Evolutionary conservation across 2,797 vertebrate species (phyloP), one percentile per base, ranked within the genome.

Genomic region (Valencia hispanica): DNA sequence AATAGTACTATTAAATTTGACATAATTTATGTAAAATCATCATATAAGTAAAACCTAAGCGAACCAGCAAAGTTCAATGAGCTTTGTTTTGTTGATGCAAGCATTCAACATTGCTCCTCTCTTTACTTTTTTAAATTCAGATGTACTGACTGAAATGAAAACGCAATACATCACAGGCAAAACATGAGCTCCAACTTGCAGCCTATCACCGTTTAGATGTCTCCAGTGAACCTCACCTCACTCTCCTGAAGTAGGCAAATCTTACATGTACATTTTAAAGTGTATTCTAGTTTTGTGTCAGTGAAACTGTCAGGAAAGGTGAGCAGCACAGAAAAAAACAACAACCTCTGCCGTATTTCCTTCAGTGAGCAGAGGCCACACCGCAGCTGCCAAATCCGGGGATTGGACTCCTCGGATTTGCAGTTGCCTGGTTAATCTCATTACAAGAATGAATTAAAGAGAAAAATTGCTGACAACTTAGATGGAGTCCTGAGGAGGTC

Each of bases 391-490:
- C 88, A 91, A 93, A 92, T 93, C 87, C 78, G 12, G 78, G 91
- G 90, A 92, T 93, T 93, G 90, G 91, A 78, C 87, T 91, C 89
- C 75, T 86, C 84, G 94, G 94, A 95, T 94, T 95, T 95, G 87
- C 90, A 80, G 92, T 91, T 92, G 90, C 90, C 90, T 84, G 85
- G 86, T 83, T 95, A 95, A 96, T 95, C 95, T 94, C 88, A 95
- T 95, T 96, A 95, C 85, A 93, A 91, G 91, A 94, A 94, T 94
- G 94, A 95, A 95, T 96, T 95, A 94, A 92, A 94, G 88, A 72
- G 93, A 94, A 95, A 94, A 96, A 95, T 93, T 95, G 95, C 95
- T 96, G 95, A 96, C 93, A 90, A 94, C 85, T 95, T 94, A 92
- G 73, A 92, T 92, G 86, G 87, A 93, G 92, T 90, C 87, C 85